Conservation (phyloP, 2,888 invertebrate genomes). For the Cephus spinipes region DNA sequence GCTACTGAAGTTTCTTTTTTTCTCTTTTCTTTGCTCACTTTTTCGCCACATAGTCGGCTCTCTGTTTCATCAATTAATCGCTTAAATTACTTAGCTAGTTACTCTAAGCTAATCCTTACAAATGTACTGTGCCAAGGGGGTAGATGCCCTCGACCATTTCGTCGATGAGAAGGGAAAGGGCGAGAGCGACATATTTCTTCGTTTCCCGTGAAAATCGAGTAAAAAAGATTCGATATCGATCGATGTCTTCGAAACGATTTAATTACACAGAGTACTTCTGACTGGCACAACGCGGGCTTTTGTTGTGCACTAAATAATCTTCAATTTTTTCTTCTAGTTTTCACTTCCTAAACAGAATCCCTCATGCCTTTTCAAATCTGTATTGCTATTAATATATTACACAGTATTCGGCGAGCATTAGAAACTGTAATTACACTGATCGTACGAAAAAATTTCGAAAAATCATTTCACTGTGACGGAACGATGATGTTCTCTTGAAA, state of each 20-base stretch:
- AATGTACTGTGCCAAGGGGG: slow-evolving; percentile 35
- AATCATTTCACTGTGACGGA: background rate
- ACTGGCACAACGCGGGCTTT: background rate
- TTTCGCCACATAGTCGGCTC: background rate
- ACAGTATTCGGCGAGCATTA: background rate
- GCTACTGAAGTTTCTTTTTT: slow-evolving; percentile 24
- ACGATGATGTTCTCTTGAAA: background rate
- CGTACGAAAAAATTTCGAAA: background rate
- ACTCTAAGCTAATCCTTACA: slow-evolving; percentile 38
- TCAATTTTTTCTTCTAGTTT: background rate
- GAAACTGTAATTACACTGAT: background rate
- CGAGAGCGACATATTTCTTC: background rate
- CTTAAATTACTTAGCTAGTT: slow-evolving; percentile 31
- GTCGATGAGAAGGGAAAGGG: slow-evolving; percentile 20
- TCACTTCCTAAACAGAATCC: background rate
- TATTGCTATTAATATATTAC: background rate
- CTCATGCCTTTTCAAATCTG: background rate
- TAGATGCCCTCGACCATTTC: slow-evolving; percentile 30
- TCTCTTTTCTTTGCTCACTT: slow-evolving; percentile 6
- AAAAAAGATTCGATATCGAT: slow-evolving; percentile 32
- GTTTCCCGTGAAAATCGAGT: slow-evolving; percentile 23
- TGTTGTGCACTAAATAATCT: background rate
- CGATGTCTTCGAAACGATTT: background rate
- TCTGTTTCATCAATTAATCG: slow-evolving; percentile 16
- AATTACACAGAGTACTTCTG: background rate